These are phyloP conservation scores for Blera fallax DNA, from an alignment of 2,888 invertebrate genomes.

Conservation along the genomic window DNA sequence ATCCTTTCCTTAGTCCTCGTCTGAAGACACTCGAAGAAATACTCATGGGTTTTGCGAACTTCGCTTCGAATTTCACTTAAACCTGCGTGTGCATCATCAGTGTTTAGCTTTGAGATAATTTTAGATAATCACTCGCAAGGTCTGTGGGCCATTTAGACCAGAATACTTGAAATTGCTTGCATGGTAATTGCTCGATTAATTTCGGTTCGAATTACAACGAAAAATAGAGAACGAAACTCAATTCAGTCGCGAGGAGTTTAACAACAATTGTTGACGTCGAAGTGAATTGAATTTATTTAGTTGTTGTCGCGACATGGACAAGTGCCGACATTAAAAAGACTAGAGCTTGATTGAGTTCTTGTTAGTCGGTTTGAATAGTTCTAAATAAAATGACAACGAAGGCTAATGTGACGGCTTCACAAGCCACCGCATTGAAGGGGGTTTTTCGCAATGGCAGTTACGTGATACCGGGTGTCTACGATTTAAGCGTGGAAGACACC, in stretches of 20 bases:
- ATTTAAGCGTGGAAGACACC: slow-evolving; percentile 89
- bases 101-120: slow-evolving; percentile 53
- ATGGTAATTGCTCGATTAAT: slow-evolving; percentile 56
- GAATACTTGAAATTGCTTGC: slow-evolving; percentile 53
- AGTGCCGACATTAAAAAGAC: slow-evolving; percentile 7
- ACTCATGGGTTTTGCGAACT: background rate
- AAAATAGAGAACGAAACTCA: slow-evolving; percentile 5
- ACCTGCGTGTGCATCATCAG: slow-evolving; percentile 49
- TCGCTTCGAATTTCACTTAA: background rate
- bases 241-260: slow-evolving; percentile 8
- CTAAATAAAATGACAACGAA: slow-evolving; percentile 75
- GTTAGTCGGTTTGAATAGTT: background rate
- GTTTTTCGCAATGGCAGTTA: slow-evolving; percentile 80
- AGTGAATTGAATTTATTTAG: slow-evolving; percentile 41
- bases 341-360: background rate
- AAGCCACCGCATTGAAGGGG: slow-evolving; percentile 78
- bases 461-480: slow-evolving; percentile 84
- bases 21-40: slow-evolving; percentile 19
- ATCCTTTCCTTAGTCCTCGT: background rate
- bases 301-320: slow-evolving; percentile 28
- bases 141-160: slow-evolving; percentile 36
- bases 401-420: slow-evolving; percentile 77
- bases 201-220: slow-evolving; percentile 43
- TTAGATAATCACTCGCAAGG: slow-evolving; percentile 51
- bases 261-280: slow-evolving; percentile 12